Evolutionary conservation across 64 coral and sea anemone species (phyloP).

Genomic region (Montipora sp.): DNA sequence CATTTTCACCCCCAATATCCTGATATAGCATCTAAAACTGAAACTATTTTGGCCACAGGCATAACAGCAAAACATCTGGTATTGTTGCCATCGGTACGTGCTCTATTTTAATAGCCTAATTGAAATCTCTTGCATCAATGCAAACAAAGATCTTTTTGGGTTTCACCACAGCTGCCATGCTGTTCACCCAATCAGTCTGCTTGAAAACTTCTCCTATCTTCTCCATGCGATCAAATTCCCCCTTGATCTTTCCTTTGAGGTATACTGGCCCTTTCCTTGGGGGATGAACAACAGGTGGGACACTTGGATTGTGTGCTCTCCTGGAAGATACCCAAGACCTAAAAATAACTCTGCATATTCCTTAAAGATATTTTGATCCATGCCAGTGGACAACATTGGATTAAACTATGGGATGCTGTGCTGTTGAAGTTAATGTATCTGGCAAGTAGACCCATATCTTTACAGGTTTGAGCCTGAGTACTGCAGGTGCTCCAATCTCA

Average conservation of each 20-base stretch:
- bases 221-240: slow-evolving; percentile 35
- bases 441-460: slow-evolving; percentile 21
- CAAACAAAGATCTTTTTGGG: neutral
- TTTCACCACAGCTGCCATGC: slow-evolving; percentile 56
- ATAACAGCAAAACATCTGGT: slow-evolving; percentile 32
- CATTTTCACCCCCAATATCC: slow-evolving; percentile 47
- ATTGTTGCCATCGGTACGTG: slow-evolving; percentile 39
- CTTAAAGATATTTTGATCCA: neutral
- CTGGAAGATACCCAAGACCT: too few species aligned
- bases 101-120: slow-evolving; percentile 26
- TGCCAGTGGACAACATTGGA: neutral
- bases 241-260: too few species aligned
- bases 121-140: neutral
- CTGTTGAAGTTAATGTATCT: slow-evolving; percentile 23
- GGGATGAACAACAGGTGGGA: too few species aligned
- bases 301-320: too few species aligned
- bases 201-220: slow-evolving; percentile 10
- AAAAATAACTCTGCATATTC: slow-evolving; percentile 46
- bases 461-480: slow-evolving; percentile 42
- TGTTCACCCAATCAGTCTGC: slow-evolving; percentile 38
- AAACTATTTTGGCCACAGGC: slow-evolving; percentile 37
- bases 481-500: slow-evolving; percentile 11
- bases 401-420: neutral
- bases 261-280: too few species aligned
- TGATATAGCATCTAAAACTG: slow-evolving; percentile 35